These are phyloP conservation scores for Stigmatopora argus DNA, from an alignment of 2,113 vertebrate species.

Conservation along the genomic window DNA sequence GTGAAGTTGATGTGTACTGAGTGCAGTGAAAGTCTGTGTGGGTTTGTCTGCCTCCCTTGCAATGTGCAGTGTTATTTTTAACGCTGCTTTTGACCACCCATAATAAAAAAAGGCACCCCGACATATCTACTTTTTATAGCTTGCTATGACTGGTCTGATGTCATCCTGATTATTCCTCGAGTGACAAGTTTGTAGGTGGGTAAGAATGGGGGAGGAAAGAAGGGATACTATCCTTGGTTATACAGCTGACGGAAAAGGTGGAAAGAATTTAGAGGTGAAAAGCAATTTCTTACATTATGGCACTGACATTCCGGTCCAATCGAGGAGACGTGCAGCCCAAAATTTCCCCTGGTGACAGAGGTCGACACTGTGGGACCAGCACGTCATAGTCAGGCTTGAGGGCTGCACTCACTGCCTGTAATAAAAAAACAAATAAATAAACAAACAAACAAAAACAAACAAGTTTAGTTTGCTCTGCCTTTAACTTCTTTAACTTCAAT, in stretches of 20 bases:
- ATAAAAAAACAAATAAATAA: conserved; percentile 7
- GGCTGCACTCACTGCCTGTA: conserved; percentile 68
- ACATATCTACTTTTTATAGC: conserved; percentile 25
- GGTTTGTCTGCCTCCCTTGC: conserved; percentile 13
- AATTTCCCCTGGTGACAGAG: conserved; percentile 94
- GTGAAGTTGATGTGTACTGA: conserved; percentile 6
- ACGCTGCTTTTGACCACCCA: conserved; percentile 23
- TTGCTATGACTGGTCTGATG: conserved; percentile 32
- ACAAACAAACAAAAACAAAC: neutral
- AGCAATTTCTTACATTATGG: conserved; percentile 82
- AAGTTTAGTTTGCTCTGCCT: neutral
- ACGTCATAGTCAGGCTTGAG: conserved; percentile 80
- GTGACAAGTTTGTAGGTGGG: conserved; percentile 21
- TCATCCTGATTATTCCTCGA: conserved; percentile 30
- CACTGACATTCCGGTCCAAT: conserved; percentile 74
- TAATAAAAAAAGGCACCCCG: conserved; percentile 12
- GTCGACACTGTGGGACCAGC: conserved; percentile 89
- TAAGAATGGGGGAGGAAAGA: conserved; percentile 15
- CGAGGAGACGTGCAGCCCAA: conserved; percentile 88
- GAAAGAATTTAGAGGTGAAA: conserved; percentile 2
- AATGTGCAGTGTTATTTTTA: conserved; percentile 38
- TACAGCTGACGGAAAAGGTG: conserved; percentile 6
- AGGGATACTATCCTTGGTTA: conserved; percentile 5
- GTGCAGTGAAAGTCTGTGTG: conserved; percentile 7
- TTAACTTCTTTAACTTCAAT: neutral